Base-by-base conservation (phyloP, 2,797 vertebrate species). In the Pseudochirops cupreus region DNA sequence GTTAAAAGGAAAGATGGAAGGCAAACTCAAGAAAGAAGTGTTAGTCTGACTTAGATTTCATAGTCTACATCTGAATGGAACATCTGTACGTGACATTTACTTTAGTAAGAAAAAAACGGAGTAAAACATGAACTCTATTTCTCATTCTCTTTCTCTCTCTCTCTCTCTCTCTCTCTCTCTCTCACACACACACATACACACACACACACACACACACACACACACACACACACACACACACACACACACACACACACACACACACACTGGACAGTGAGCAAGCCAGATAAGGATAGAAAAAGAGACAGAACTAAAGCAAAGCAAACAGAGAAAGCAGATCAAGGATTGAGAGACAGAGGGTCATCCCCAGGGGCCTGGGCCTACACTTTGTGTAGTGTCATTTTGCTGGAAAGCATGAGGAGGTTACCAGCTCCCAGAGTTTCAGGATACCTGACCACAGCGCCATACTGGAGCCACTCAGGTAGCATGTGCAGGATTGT, bases 401-500 rank as follows among this genome's bases (percentile, higher is more conserved):
- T 74, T 39, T 74, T 74, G 16, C 67, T 74, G 67, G 67, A 74
- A 74, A 46, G 74, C 39, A 26, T 56, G 46, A 46, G 93, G 53
- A 94, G 52, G 6, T 39, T 28, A 89, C 29, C n/a, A 31, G 9
- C 39, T 53, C 94, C 59, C 58, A 67, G 6, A 46, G 3, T 67
- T 24, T 82, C 74, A 91, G 55, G 26, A 6, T 57, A 92, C 21
- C 56, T 29, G 94, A 92, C 33, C 58, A 92, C 4, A 92, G 33
- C 2, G 2, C 56, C 26, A 52, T 31, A 9, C 74, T 82, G 74
- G 39, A 46, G 74, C 74, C 39, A 82, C 39, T 82, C 7, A 0
- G 74, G 74, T 82, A 55, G 89, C 97, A 98, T 96, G 97, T 98
- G 97, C 98, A 94, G 97, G 98, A 96, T 96, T 97, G 93, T 94